These are phyloP conservation scores for Uria aalge DNA, from an alignment of 2,113 vertebrate genomes.

Conservation along the genomic window DNA sequence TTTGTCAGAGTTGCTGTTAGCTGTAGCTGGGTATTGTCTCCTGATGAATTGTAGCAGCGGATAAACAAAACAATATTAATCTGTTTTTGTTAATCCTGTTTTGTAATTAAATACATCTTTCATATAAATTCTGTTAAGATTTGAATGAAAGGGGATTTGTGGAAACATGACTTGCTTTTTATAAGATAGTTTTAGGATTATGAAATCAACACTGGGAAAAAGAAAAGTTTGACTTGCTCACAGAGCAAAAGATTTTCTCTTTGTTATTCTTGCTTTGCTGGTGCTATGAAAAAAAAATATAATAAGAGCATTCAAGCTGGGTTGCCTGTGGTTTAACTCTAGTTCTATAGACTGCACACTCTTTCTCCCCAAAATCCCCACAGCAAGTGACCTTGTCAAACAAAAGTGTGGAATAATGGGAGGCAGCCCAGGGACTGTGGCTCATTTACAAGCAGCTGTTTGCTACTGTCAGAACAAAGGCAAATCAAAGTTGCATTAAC, in stretches of 20 bases:
- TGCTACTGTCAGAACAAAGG: slow-evolving; percentile 85
- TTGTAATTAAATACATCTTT: slow-evolving; percentile 68
- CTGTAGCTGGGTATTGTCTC: not conserved
- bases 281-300: slow-evolving; percentile 69
- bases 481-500: slow-evolving; percentile 85
- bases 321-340: slow-evolving; percentile 80
- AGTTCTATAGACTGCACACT: slow-evolving; percentile 80
- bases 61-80: slow-evolving; percentile 58
- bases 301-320: slow-evolving; percentile 81
- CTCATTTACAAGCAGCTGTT: slow-evolving; percentile 95
- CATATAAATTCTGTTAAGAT: slow-evolving; percentile 45
- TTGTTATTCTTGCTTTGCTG: slow-evolving; percentile 75
- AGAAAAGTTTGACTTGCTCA: slow-evolving; percentile 75
- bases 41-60: slow-evolving; percentile 5
- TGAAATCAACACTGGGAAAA: slow-evolving; percentile 73
- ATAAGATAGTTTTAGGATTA: slow-evolving; percentile 65
- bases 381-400: slow-evolving; percentile 89
- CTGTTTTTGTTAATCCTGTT: slow-evolving; percentile 60
- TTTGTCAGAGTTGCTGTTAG: not conserved
- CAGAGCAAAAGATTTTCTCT: slow-evolving; percentile 74
- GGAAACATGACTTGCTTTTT: slow-evolving; percentile 59
- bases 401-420: slow-evolving; percentile 85
- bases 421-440: slow-evolving; percentile 75
- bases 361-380: slow-evolving; percentile 83
- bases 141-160: slow-evolving; percentile 61